Base-by-base conservation (phyloP, 2,797 vertebrate genomes). In the Prunella strophiata region DNA sequence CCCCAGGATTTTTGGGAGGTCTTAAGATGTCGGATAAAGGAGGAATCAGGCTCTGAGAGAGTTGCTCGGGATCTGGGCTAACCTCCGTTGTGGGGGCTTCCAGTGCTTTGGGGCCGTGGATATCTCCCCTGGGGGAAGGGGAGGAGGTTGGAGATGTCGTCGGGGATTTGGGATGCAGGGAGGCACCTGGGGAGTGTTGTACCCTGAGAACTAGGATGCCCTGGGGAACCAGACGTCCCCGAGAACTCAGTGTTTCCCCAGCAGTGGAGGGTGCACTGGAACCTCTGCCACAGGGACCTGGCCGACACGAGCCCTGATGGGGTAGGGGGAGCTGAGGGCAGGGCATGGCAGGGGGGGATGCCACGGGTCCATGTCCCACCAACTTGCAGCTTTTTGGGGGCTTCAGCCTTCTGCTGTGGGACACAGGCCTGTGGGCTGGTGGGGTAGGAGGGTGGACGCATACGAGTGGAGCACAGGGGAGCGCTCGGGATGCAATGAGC, bases 401-500 rank as follows among this genome's bases (percentile, higher is more conserved):
- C 54, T 77, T 22, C 34, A 40, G 11, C 22, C 34, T 16, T 34
- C 12, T 7, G 34, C 43, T 38, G 3, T 22, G 68, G 42, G 50
- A 22, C n/a, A 13, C 30, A 8, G 13, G 4, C 34, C 27, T 48
- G 32, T n/a, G 61, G 48, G 5, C 7, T 16, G 5, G 7, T 45
- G 30, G 16, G 26, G 13, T 26, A 27, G 22, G 32, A 38, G 27
- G 4, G 7, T 36, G 36, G 27, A 18, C 8, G 7, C 10, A 30
- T n/a, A 11, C 1, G 1, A 52, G 34, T 3, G 34, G 38, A 62
- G 7, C 15, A 38, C 13, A 47, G 11, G 13, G 23, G 7, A 72
- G 26, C 2, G 0, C n/a, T n/a, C 21, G 10, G 51, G 16, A 2
- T 22, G 2, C 18, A 32, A 40, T 10, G 11, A 55, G 7, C 23